A percentile compares a stretch with the other conserved stretches of the same genome.
These are phyloP conservation scores for Tineola bisselliella DNA, from an alignment of 2,888 invertebrate genomes.

Conservation along the genomic window DNA sequence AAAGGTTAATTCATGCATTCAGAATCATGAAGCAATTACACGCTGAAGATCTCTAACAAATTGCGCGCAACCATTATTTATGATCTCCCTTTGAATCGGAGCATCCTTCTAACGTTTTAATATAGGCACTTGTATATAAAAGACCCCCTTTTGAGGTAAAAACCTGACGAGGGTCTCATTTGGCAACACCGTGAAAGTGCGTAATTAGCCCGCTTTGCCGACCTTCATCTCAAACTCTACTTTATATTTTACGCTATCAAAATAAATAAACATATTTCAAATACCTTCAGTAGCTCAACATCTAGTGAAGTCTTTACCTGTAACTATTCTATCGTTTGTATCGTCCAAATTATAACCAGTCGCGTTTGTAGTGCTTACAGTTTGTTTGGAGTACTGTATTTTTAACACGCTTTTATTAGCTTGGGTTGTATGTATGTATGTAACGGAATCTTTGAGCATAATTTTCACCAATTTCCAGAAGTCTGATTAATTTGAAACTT, in stretches of 20 bases:
- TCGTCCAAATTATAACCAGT: too few species aligned
- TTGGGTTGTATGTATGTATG: too few species aligned
- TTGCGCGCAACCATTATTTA: constrained; percentile 6
- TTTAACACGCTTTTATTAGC: too few species aligned
- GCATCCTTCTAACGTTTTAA: constrained; percentile 9
- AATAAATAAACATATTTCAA: background rate
- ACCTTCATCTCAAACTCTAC: constrained; percentile 30
- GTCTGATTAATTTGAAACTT: too few species aligned
- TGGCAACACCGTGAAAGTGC: constrained; percentile 47
- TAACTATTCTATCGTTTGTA: too few species aligned
- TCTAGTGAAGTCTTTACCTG: too few species aligned
- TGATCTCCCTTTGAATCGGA: constrained; percentile 10
- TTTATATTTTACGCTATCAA: background rate
- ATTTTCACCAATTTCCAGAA: too few species aligned
- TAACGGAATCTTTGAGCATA: too few species aligned
- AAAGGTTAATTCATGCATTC: background rate
- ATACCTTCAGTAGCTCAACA: background rate
- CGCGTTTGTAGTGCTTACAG: too few species aligned
- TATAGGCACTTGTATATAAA: constrained; percentile 11
- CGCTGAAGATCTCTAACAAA: background rate
- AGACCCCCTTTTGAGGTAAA: constrained; percentile 21
- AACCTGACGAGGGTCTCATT: constrained; percentile 49
- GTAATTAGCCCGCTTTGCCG: constrained; percentile 50
- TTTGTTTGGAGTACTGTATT: too few species aligned
- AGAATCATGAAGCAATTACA: background rate